Conservation (phyloP, 2,888 invertebrate genomes). For the Phengaris arion region DNA sequence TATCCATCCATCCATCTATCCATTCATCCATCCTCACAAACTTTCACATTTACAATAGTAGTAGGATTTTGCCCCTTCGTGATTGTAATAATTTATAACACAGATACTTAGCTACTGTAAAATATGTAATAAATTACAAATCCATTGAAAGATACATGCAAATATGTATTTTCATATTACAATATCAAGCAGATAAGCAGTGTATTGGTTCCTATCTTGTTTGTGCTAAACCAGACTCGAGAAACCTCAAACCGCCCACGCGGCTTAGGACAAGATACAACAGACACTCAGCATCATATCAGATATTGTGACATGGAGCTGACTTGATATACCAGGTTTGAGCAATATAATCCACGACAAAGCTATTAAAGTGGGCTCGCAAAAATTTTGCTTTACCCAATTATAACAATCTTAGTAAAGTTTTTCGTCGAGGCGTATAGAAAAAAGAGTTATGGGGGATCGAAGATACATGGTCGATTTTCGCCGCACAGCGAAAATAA, state of each 20-base stretch:
- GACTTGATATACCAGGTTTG: neutral
- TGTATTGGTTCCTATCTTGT: conserved; percentile 1
- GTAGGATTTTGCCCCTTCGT: no score
- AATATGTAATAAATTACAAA: neutral
- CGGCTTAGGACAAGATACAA: neutral
- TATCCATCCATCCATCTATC: no score
- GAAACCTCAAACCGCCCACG: conserved; percentile 12
- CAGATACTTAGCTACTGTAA: neutral
- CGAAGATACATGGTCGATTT: no score
- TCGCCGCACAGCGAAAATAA: no score
- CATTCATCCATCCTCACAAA: no score
- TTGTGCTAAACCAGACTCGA: neutral
- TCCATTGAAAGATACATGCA: neutral
- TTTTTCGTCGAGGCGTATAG: no score
- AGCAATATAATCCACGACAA: conserved; percentile 1
- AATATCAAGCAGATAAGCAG: conserved; percentile 1
- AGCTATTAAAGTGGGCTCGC: neutral
- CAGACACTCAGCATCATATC: neutral
- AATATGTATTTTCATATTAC: neutral
- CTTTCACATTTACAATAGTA: no score
- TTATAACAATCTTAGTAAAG: no score
- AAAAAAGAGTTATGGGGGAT: no score
- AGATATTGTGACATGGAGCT: neutral
- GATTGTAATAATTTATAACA: no score
- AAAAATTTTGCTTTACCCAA: neutral